These are phyloP conservation scores for Tragelaphus imberbis DNA, from an alignment of 2,113 vertebrate species.

Conservation along the genomic window DNA sequence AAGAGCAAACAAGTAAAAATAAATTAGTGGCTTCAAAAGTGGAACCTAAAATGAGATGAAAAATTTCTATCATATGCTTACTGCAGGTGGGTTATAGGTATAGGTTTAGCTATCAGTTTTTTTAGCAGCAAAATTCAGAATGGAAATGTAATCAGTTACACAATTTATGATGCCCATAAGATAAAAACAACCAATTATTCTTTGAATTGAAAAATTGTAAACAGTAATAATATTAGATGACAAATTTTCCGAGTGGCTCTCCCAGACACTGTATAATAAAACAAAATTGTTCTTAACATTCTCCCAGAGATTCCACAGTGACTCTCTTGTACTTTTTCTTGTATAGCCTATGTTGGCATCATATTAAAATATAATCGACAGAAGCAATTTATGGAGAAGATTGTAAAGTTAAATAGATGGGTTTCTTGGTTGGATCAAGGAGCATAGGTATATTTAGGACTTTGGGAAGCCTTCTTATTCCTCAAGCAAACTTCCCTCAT, in stretches of 20 bases:
- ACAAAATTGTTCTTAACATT: not conserved
- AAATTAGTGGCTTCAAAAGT: not conserved
- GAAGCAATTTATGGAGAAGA: not conserved
- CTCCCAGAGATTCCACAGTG: not conserved
- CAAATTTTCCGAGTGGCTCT: not conserved
- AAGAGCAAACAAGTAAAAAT: not conserved
- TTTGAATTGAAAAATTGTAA: not conserved
- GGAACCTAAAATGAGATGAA: not conserved
- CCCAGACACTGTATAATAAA: not conserved
- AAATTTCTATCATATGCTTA: not conserved
- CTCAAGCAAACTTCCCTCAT: not conserved
- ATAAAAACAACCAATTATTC: not conserved
- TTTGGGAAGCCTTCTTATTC: not conserved
- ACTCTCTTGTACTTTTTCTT: not conserved
- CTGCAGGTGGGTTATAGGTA: not conserved
- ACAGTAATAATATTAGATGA: not conserved
- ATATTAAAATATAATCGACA: not conserved
- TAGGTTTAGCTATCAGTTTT: not conserved
- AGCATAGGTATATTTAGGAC: not conserved
- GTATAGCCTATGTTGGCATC: not conserved
- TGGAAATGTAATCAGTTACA: not conserved
- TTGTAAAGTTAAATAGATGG: not conserved
- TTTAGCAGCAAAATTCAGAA: not conserved
- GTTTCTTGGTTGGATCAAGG: not conserved
- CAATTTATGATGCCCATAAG: not conserved